Percentiles rank a stretch among this genome's conserved stretches.
phyloP scores from a whole-genome alignment of 2,888 invertebrate genomes.

The Parelbella ahira region DNA sequence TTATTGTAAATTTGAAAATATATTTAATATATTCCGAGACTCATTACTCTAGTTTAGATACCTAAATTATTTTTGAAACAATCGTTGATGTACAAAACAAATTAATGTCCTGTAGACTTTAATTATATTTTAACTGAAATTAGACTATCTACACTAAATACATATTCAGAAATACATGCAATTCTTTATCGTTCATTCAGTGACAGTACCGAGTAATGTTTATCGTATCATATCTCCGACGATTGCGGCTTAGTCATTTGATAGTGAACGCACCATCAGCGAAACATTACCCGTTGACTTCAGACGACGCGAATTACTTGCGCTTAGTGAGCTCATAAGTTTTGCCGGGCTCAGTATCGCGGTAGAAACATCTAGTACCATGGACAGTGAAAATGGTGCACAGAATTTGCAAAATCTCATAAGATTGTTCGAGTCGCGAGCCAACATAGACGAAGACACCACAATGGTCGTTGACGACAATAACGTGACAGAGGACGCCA shows the following conservation, averaged over 20 bases:
- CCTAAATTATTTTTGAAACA: no score
- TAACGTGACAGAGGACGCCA: conserved; percentile 18
- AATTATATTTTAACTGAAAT: no score
- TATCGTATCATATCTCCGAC: conserved; percentile 53
- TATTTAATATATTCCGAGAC: no score
- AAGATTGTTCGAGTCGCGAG: conserved; percentile 60
- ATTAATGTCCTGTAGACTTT: no score
- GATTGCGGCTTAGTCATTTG: conserved; percentile 45
- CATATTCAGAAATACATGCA: no score
- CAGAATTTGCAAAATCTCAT: conserved; percentile 59
- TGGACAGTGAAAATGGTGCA: conserved; percentile 42
- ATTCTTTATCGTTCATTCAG: conserved; percentile 33
- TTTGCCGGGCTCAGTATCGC: neutral
- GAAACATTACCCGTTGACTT: conserved; percentile 18
- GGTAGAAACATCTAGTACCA: conserved; percentile 26
- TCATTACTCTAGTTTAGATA: no score
- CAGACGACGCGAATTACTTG: conserved; percentile 4
- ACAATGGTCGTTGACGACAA: neutral
- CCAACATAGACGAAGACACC: conserved; percentile 39
- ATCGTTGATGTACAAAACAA: no score
- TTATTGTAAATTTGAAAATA: no score
- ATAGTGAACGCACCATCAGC: conserved; percentile 43
- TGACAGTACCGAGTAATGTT: conserved; percentile 33
- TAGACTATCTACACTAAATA: no score
- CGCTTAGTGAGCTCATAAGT: neutral